Evolutionary conservation across 1,140 invertebrate species (phyloP).

Genomic region (Prorops nasuta): DNA sequence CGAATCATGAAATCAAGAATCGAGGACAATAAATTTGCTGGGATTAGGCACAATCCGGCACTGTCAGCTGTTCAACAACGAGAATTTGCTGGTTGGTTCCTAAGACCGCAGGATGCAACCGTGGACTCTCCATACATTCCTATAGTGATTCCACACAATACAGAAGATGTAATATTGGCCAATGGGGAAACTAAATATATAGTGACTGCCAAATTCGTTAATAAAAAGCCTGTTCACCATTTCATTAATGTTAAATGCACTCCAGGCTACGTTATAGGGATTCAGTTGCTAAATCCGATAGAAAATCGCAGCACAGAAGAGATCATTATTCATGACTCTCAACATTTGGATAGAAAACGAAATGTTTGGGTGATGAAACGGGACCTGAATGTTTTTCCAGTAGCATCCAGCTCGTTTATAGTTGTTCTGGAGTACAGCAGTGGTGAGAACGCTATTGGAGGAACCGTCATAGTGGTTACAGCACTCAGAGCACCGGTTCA

Average conservation of each 20-base stretch:
- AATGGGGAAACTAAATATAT: slow-evolving; percentile 76
- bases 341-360: slow-evolving; percentile 61
- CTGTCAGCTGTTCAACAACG: slow-evolving; percentile 80
- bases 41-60: slow-evolving; percentile 90
- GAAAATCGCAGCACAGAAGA: slow-evolving; percentile 82
- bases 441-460: slow-evolving; percentile 74
- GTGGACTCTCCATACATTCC: slow-evolving; percentile 69
- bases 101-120: slow-evolving; percentile 64
- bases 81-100: slow-evolving; percentile 91
- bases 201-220: slow-evolving; percentile 68
- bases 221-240: slow-evolving; percentile 60
- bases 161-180: slow-evolving; percentile 64
- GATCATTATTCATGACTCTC: slow-evolving; percentile 75
- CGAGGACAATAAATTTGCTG: slow-evolving; percentile 82
- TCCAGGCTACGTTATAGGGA: slow-evolving; percentile 75
- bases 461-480: slow-evolving; percentile 78
- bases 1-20: slow-evolving; percentile 74
- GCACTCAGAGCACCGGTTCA: slow-evolving; percentile 66
- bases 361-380: slow-evolving; percentile 75
- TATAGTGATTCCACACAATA: slow-evolving; percentile 64
- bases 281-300: slow-evolving; percentile 84
- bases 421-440: slow-evolving; percentile 81
- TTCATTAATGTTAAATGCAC: slow-evolving; percentile 64
- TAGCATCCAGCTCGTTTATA: slow-evolving; percentile 79
- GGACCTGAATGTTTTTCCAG: slow-evolving; percentile 84